A percentile compares a stretch with the other conserved stretches of the same genome.
These are phyloP conservation scores for Caenorhabditis doughertyi DNA, from an alignment of 2,888 invertebrate species.

Conservation along the genomic window DNA sequence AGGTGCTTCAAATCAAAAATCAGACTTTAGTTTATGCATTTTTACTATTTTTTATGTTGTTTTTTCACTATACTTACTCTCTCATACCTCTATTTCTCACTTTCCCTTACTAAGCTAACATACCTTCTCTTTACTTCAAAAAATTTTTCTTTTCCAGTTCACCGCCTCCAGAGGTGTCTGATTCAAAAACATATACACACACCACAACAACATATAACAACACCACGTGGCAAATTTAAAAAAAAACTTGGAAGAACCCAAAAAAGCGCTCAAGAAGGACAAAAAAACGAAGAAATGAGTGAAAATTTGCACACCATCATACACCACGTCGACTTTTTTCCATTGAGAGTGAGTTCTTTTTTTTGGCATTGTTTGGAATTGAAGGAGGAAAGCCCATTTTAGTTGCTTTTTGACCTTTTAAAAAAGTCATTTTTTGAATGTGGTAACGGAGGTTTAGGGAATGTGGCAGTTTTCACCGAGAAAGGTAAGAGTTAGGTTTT, in stretches of 20 bases:
- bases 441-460: neutral
- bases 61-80: too few species aligned
- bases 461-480: constrained; percentile 32
- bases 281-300: constrained; percentile 33
- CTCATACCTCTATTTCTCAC: too few species aligned
- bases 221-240: too few species aligned
- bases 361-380: neutral
- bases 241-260: neutral
- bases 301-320: constrained; percentile 58
- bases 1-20: too few species aligned
- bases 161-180: too few species aligned
- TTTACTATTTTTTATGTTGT: too few species aligned
- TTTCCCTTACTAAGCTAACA: too few species aligned
- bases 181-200: too few species aligned
- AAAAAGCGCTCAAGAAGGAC: constrained; percentile 1
- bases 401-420: constrained; percentile 19
- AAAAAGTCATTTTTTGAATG: neutral
- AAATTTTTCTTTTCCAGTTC: too few species aligned
- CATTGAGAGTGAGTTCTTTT: constrained; percentile 44
- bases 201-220: neutral
- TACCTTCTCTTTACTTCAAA: too few species aligned
- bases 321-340: constrained; percentile 59
- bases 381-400: neutral
- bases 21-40: too few species aligned
- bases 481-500: constrained; percentile 2